A percentile compares a stretch with the other conserved stretches of the same genome.
Conservation (phyloP, 2,797 vertebrate genomes). For the Acipenser oxyrinchus region DNA sequence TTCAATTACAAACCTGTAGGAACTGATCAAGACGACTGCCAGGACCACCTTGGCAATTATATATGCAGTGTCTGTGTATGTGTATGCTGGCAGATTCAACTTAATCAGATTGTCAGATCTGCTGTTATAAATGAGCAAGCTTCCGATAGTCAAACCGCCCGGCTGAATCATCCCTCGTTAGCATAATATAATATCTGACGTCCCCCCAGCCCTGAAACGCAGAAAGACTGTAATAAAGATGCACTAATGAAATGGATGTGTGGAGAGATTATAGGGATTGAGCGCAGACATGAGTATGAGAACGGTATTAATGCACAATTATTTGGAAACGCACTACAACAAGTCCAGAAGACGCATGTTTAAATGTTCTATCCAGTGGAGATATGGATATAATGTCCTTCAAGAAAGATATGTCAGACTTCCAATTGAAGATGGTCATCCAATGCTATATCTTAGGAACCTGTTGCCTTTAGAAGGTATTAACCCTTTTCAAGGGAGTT, state of each 20-base stretch:
- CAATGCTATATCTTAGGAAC: too few species aligned
- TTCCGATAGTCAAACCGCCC: conserved; percentile 60
- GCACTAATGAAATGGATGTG: conserved; percentile 34
- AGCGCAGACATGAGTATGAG: conserved; percentile 36
- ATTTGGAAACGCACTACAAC: conserved; percentile 15
- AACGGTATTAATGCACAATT: conserved; percentile 35
- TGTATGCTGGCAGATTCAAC: neutral
- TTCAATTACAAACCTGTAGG: too few species aligned
- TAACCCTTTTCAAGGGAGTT: too few species aligned
- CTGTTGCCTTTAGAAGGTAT: too few species aligned
- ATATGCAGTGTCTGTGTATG: too few species aligned
- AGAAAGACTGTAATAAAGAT: conserved; percentile 30
- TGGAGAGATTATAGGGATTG: conserved; percentile 34
- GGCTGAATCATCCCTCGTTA: conserved; percentile 71
- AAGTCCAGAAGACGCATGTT: too few species aligned
- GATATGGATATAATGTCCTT: too few species aligned
- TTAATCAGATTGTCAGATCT: conserved; percentile 27
- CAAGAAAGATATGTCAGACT: too few species aligned
- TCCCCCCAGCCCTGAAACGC: conserved; percentile 59
- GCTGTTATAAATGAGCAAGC: conserved; percentile 52
- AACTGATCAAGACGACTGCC: too few species aligned
- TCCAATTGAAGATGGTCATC: too few species aligned
- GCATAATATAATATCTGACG: conserved; percentile 67
- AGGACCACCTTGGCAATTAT: too few species aligned
- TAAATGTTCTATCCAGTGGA: too few species aligned